Evolutionary conservation across 2,888 invertebrate species (phyloP), one percentile per base, ranked within the genome.

Genomic region (Charanyca ferruginea): DNA sequence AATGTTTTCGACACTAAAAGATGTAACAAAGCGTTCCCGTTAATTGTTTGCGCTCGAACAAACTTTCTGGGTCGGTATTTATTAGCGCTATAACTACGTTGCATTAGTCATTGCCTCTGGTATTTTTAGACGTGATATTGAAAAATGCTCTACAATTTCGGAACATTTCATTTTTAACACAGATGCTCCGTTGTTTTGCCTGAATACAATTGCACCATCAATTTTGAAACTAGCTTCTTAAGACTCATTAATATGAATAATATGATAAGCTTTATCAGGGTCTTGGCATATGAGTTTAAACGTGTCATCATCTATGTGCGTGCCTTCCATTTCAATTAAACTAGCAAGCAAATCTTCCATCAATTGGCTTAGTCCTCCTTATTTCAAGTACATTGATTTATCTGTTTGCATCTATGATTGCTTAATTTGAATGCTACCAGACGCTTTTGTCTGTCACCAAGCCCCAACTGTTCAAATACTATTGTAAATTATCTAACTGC

Each of bases 61-160:
- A 85, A 88, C 83, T 89, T 90, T 90, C 88, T 89, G 85, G 90
- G 88, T 87, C 89, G 84, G 86, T 71, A 84, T 88, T 89, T 89
- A 87, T 90, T 91, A 90, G 82, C 84, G 78, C 81, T 83, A 79
- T 68, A 75, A 83, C 78, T 76, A 71, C 66, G 73, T 79, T 80
- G 74, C 59, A 77, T 86, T 87, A 88, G 84, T 87, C 88, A 85
- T 83, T 77, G 71, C 69, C 70, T 77, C 67, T 77, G 67, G 62
- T 79, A 76, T 77, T 75, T 83, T 77, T 68, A 42, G 58, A 48
- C 61, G 42, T 57, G 66, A 61, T 70, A 64, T 69, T 62, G 51
- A 73, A 70, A 69, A 65, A 54, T 55, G 42, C 45, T 63, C 32
- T 45, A 45, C 65, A 44, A 22, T 48, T 48, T 55, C 16, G 25